These are phyloP conservation scores for Drosophila nr. perissopoda DNA, from an alignment of 2,888 invertebrate species.

Conservation along the genomic window DNA sequence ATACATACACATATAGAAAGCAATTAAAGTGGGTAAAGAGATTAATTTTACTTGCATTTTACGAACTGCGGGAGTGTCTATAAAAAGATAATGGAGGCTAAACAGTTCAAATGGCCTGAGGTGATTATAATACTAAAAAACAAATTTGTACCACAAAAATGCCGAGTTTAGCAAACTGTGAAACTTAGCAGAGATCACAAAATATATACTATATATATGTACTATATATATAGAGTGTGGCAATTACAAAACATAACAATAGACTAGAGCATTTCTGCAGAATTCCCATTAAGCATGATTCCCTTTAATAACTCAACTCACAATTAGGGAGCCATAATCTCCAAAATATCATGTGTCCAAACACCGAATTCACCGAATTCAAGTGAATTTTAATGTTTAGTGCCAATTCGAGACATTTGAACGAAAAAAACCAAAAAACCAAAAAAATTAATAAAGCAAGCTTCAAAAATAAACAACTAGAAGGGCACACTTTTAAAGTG, in stretches of 20 bases:
- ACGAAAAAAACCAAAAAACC: neutral
- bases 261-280: conserved; percentile 10
- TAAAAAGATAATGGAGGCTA: conserved; percentile 36
- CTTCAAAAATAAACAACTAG: conserved; percentile 11
- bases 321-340: conserved; percentile 29
- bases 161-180: neutral
- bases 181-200: conserved; percentile 9
- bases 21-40: conserved; percentile 15
- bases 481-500: neutral
- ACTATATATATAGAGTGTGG: neutral
- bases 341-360: conserved; percentile 12
- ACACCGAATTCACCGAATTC: conserved; percentile 40
- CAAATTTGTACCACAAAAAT: conserved; percentile 9
- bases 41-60: conserved; percentile 28
- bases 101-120: conserved; percentile 22
- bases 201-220: neutral
- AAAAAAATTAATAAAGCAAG: conserved; percentile 2
- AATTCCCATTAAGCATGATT: conserved; percentile 21
- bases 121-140: conserved; percentile 24
- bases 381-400: conserved; percentile 40
- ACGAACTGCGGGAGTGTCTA: conserved; percentile 38
- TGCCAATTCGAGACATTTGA: conserved; percentile 29
- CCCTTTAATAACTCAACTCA: conserved; percentile 5
- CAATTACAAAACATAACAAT: conserved; percentile 3
- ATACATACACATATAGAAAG: neutral